Evolutionary conservation across 2,113 vertebrate genomes (phyloP), one percentile per base, ranked within the genome.

Genomic region (Oxyura jamaicensis): DNA sequence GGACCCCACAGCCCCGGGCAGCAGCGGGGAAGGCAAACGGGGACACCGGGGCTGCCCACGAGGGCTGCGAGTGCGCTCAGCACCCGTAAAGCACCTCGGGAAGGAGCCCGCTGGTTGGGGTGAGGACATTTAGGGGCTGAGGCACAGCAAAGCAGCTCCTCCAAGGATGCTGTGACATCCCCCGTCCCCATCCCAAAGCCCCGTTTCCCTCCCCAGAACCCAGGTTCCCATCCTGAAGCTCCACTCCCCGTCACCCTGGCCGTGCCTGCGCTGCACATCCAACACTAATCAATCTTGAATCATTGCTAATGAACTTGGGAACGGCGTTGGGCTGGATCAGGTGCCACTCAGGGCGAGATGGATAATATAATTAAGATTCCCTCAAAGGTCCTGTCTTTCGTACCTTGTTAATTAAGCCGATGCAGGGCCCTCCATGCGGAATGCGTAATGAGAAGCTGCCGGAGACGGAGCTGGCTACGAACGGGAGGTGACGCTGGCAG

Each of bases 361-460:
- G 96, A 96, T 96, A 96, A 96, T 96, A 90, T 95, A 96, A 97
- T 97, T 97, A 97, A 94, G 93, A 89, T 94, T 96, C 91, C 80
- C 95, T 96, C 95, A 74, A 95, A 96, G 91, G 92, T 86, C 95
- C 83, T 6, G 59, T 97, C 92, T 95, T 96, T 96, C 92, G 91
- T 95, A 95, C 92, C 96, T 96, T 73, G 95, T 96, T 97, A 97
- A 97, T 97, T 97, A 97, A 92, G 93, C 89, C 90, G 95, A 92
- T 93, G 94, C 4, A 22, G 82, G 58, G 79, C 63, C 48, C 81
- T 77, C 93, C 68, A 35, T 28, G 62, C 91, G 68, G 93, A 96
- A 96, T 94, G 62, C 81, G 0, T 78, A 95, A 97, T 93, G 88
- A 96, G 92, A 81, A 25, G 42, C 90, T 95, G 92, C 67, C 7